Evolutionary conservation across 2,113 vertebrate genomes (phyloP).

Genomic region (Mixornis gularis): DNA sequence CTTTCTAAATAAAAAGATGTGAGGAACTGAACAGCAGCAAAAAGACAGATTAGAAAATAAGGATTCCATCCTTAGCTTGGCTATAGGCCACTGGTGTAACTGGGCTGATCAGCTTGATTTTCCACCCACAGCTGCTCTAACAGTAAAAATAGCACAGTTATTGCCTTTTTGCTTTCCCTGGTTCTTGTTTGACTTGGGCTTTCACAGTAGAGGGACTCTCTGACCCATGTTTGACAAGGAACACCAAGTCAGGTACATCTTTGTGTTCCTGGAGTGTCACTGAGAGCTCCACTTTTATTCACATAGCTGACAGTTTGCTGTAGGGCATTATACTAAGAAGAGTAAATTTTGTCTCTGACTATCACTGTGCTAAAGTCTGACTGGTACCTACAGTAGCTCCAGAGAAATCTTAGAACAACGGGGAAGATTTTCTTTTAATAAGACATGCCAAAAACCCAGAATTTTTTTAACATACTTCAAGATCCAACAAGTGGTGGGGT

Average conservation of each 20-base stretch:
- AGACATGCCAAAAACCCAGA: background rate
- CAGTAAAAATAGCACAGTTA: background rate
- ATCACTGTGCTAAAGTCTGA: background rate
- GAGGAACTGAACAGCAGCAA: background rate
- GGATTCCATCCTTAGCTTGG: background rate
- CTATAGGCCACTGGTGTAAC: background rate
- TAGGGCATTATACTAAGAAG: background rate
- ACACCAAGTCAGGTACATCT: background rate
- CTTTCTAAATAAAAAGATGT: background rate
- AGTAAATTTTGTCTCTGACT: background rate
- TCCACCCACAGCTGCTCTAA: background rate
- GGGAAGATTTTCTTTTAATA: background rate
- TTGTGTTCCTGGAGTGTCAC: background rate
- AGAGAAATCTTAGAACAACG: background rate
- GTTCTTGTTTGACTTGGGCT: background rate
- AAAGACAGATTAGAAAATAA: background rate
- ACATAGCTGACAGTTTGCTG: background rate
- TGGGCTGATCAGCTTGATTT: background rate
- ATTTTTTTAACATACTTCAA: background rate
- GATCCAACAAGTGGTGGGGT: too few relatives aligned
- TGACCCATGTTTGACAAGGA: background rate
- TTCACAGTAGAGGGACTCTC: background rate
- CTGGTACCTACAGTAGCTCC: background rate
- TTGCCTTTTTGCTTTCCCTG: background rate
- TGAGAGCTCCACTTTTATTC: background rate